phyloP scores from a whole-genome alignment of 2,113 vertebrate genomes.

The Bolborhynchus lineola region DNA sequence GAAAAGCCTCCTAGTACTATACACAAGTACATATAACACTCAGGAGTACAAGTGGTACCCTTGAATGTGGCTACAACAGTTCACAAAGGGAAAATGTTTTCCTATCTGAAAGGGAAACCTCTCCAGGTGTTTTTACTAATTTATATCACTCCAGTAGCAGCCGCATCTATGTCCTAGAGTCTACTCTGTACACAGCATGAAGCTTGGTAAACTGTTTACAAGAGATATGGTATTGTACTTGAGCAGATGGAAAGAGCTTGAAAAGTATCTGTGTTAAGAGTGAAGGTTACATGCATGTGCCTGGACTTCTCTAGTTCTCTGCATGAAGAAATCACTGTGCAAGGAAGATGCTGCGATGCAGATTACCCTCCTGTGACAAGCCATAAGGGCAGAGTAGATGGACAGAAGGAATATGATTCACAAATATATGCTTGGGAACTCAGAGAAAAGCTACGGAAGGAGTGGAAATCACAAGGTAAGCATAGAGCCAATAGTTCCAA shows the following conservation, averaged over 20 bases:
- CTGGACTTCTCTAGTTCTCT: not conserved
- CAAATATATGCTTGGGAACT: not conserved
- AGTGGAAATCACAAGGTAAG: not conserved
- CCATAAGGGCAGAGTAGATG: not conserved
- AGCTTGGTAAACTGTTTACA: not conserved
- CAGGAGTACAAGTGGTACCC: not conserved
- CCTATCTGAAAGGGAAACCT: not conserved
- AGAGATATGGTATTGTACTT: fast-evolving
- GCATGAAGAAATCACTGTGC: not conserved
- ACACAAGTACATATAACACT: not conserved
- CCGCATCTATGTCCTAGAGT: not conserved
- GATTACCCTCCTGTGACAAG: not conserved
- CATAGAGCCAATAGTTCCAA: not conserved
- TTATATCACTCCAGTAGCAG: not conserved
- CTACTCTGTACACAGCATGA: not conserved
- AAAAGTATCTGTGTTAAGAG: not conserved
- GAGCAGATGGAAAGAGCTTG: not conserved
- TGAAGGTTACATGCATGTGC: fast-evolving
- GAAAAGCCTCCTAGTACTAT: fast-evolving
- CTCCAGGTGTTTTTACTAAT: not conserved
- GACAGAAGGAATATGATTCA: not conserved
- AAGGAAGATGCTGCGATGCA: not conserved
- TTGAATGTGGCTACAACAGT: not conserved
- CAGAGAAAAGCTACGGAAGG: not conserved
- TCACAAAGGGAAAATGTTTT: not conserved